phyloP scores from a whole-genome alignment of 2,888 invertebrate species.

The Molanna angustata region DNA sequence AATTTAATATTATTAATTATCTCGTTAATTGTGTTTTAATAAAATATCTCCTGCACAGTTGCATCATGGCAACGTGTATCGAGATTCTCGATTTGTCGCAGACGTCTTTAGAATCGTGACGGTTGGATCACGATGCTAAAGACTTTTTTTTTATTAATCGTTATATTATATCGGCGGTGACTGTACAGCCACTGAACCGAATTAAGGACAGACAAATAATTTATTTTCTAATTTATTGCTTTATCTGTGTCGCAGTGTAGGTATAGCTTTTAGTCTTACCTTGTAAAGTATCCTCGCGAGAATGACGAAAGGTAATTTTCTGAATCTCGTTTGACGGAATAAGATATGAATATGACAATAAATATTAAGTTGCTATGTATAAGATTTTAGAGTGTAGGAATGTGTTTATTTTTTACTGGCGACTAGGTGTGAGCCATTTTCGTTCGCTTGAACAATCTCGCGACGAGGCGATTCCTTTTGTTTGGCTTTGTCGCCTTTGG shows the following conservation, averaged over 20 bases:
- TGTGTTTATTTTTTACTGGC: constrained; percentile 32
- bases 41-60: constrained; percentile 21
- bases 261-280: constrained; percentile 20
- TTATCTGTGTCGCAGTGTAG: constrained; percentile 11
- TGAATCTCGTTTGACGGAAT: constrained; percentile 27
- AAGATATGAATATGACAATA: constrained; percentile 10
- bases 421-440: constrained; percentile 25
- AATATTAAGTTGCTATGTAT: constrained; percentile 1
- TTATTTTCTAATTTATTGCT: constrained; percentile 29
- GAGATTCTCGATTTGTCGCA: constrained; percentile 28
- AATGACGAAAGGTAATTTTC: constrained; percentile 60
- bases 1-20: no score
- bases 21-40: no score
- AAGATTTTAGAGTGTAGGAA: constrained; percentile 9
- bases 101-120: no score
- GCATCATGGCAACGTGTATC: constrained; percentile 29
- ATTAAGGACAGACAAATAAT: constrained; percentile 24
- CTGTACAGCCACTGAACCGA: constrained; percentile 14
- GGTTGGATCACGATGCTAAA: no score
- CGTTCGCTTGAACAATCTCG: constrained; percentile 17
- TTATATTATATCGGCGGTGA: constrained; percentile 25
- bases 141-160: no score
- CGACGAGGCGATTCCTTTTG: constrained; percentile 15
- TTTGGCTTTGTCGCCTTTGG: constrained; percentile 12
- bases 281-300: constrained; percentile 41